Conservation (phyloP, 2,888 invertebrate species). For the Druceiella hillmani region DNA sequence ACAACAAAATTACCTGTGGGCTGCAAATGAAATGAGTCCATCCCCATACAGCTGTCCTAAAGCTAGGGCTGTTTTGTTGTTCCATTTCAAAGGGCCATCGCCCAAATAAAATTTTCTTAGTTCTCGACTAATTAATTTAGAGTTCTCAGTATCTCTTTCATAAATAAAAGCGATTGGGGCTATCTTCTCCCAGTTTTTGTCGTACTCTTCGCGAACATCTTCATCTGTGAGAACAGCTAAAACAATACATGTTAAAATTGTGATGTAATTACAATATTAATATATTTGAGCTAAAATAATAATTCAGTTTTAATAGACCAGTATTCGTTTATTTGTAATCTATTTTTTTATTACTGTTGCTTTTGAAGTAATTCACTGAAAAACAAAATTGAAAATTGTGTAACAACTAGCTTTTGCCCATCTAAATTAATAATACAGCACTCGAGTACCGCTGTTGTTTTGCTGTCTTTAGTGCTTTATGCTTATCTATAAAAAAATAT, state of each 20-base stretch:
- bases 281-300: too few relatives aligned
- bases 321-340: too few relatives aligned
- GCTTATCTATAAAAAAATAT: too few relatives aligned
- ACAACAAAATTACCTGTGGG: constrained; percentile 50
- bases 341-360: too few relatives aligned
- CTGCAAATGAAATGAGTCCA: constrained; percentile 51
- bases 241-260: constrained; percentile 16
- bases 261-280: too few relatives aligned
- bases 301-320: too few relatives aligned
- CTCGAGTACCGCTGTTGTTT: too few relatives aligned
- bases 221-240: constrained; percentile 51
- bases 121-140: constrained; percentile 43
- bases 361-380: too few relatives aligned
- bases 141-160: constrained; percentile 49
- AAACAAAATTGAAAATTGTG: too few relatives aligned
- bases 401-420: too few relatives aligned
- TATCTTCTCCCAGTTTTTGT: constrained; percentile 53
- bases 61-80: constrained; percentile 32
- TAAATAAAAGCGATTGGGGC: constrained; percentile 62
- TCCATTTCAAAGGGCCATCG: constrained; percentile 33
- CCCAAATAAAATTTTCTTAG: constrained; percentile 49
- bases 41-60: constrained; percentile 55
- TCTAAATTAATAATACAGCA: too few relatives aligned
- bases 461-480: too few relatives aligned
- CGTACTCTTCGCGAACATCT: constrained; percentile 46